Conservation (phyloP, 2,888 invertebrate genomes). For the Ophraella communa region DNA sequence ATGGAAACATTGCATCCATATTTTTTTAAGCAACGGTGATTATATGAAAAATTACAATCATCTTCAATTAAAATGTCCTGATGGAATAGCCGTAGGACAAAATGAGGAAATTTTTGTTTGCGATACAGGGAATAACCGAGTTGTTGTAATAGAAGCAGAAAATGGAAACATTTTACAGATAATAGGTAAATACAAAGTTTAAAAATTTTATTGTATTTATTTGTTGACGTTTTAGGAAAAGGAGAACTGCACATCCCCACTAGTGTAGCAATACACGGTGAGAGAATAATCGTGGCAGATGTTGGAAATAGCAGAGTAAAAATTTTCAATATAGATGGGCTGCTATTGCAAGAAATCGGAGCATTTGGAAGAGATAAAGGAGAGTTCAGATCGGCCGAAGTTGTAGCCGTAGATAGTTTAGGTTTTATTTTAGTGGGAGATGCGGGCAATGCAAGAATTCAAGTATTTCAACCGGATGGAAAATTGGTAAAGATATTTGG, state of each 20-base stretch:
- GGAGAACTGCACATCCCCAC: slow-evolving; percentile 72
- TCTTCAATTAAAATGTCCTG: slow-evolving; percentile 73
- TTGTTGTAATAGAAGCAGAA: slow-evolving; percentile 62
- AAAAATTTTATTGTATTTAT: neutral
- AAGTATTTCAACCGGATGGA: slow-evolving; percentile 77
- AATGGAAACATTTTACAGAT: slow-evolving; percentile 44
- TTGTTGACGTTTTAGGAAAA: slow-evolving; percentile 12
- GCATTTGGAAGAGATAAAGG: slow-evolving; percentile 70
- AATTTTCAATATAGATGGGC: slow-evolving; percentile 64
- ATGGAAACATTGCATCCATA: slow-evolving; percentile 74
- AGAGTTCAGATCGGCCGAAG: slow-evolving; percentile 77
- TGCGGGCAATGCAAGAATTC: slow-evolving; percentile 74
- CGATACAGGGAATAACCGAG: slow-evolving; percentile 80
- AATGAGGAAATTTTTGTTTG: slow-evolving; percentile 70
- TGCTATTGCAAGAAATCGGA: slow-evolving; percentile 69
- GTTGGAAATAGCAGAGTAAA: slow-evolving; percentile 71
- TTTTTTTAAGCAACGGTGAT: slow-evolving; percentile 70
- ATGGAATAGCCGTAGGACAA: slow-evolving; percentile 71
- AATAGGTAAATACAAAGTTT: slow-evolving; percentile 34
- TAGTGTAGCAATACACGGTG: slow-evolving; percentile 69
- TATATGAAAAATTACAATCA: slow-evolving; percentile 68
- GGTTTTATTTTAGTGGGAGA: slow-evolving; percentile 82
- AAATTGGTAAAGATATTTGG: slow-evolving; percentile 73
- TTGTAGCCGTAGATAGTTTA: slow-evolving; percentile 72
- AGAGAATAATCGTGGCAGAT: slow-evolving; percentile 67